These are phyloP conservation scores for Melanostoma scalare DNA, from an alignment of 2,888 invertebrate species.

Conservation along the genomic window DNA sequence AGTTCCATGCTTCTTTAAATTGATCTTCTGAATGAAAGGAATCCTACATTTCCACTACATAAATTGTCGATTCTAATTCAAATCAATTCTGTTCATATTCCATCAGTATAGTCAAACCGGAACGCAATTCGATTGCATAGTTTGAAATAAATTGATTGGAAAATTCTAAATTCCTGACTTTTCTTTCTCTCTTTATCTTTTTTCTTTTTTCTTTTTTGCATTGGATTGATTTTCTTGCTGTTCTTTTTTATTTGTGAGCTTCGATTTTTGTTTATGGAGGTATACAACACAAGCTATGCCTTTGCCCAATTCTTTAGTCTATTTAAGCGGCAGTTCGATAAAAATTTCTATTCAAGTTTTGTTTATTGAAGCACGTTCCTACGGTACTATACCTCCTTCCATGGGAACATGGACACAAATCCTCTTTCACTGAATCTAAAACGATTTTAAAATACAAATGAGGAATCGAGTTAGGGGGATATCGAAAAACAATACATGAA, in stretches of 20 bases:
- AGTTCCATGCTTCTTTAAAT: neutral
- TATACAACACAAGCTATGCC: slow-evolving; percentile 10
- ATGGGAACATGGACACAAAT: slow-evolving; percentile 51
- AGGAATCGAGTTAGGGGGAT: slow-evolving; percentile 8
- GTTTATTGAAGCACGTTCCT: slow-evolving; percentile 57
- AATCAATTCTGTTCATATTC: slow-evolving; percentile 53
- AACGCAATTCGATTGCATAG: slow-evolving; percentile 68
- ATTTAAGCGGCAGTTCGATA: slow-evolving; percentile 34
- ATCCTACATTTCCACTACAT: slow-evolving; percentile 54
- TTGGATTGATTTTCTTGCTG: neutral
- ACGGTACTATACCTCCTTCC: slow-evolving; percentile 47
- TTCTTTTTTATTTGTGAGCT: slow-evolving; percentile 39
- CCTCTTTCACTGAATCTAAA: slow-evolving; percentile 56
- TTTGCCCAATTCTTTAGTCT: slow-evolving; percentile 20
- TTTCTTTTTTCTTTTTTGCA: slow-evolving; percentile 26
- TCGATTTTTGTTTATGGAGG: slow-evolving; percentile 23
- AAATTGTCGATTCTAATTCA: slow-evolving; percentile 44
- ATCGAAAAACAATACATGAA: slow-evolving; percentile 62
- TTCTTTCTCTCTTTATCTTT: slow-evolving; percentile 13
- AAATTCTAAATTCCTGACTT: slow-evolving; percentile 69
- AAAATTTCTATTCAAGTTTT: slow-evolving; percentile 53
- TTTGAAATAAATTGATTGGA: slow-evolving; percentile 69
- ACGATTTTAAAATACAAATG: slow-evolving; percentile 60
- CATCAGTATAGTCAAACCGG: slow-evolving; percentile 38
- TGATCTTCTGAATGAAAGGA: neutral